Evolutionary conservation across 1,140 invertebrate species (phyloP).

Genomic region (Calephelis virginiensis): DNA sequence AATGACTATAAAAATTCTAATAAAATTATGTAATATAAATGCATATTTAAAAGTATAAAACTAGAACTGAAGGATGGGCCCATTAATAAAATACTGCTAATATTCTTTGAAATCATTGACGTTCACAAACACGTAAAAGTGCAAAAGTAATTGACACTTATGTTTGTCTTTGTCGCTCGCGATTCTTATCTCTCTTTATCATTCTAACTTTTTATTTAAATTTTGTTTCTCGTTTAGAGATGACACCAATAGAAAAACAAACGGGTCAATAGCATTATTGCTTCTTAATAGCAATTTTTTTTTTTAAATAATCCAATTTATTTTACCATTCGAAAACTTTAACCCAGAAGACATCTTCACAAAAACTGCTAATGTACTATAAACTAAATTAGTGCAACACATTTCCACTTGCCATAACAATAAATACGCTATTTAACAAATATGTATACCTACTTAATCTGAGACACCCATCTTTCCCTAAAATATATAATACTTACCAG

Average conservation of each 20-base stretch:
- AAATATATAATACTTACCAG: conserved; percentile 41
- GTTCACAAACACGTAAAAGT: conserved; percentile 2
- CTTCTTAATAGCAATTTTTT: too few relatives aligned
- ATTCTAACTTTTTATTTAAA: too few relatives aligned
- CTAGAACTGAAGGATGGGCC: conserved; percentile 34
- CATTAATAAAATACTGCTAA: conserved; percentile 54
- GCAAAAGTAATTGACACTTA: too few relatives aligned
- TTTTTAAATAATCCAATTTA: too few relatives aligned
- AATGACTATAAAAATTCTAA: conserved; percentile 26
- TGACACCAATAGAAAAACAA: too few relatives aligned
- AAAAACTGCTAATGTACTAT: background rate
- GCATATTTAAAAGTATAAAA: conserved; percentile 44
- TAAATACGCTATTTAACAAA: conserved; percentile 37
- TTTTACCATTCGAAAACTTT: too few relatives aligned
- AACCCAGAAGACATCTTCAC: too few relatives aligned
- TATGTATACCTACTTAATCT: conserved; percentile 31
- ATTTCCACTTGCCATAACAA: conserved; percentile 43
- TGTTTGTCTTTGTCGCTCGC: too few relatives aligned
- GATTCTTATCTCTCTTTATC: too few relatives aligned
- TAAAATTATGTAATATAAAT: conserved; percentile 41
- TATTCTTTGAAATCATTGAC: conserved; percentile 42
- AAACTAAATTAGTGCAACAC: conserved; percentile 29
- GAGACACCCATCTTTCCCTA: conserved; percentile 37
- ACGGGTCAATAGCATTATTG: too few relatives aligned
- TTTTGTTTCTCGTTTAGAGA: too few relatives aligned